These are phyloP conservation scores for Pelosia muscerda DNA, from an alignment of 2,888 invertebrate species.

Conservation along the genomic window DNA sequence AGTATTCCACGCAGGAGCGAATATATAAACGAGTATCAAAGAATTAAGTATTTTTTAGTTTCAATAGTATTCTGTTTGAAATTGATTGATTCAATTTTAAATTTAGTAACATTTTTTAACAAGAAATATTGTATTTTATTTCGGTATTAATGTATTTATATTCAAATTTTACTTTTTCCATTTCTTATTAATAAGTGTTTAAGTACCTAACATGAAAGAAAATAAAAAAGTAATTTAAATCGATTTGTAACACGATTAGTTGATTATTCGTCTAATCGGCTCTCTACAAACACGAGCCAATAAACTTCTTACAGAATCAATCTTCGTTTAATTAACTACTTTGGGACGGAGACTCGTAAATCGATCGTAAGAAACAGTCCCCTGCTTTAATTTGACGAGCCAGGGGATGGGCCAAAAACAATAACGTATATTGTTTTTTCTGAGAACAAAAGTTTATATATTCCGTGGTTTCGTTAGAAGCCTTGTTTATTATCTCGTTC, in stretches of 20 bases:
- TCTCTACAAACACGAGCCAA: slow-evolving; percentile 43
- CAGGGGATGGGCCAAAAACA: slow-evolving; percentile 15
- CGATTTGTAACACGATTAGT: slow-evolving; percentile 28
- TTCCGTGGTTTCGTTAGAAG: slow-evolving; percentile 13
- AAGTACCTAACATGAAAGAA: neutral
- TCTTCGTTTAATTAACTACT: slow-evolving; percentile 57
- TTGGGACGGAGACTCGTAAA: slow-evolving; percentile 46
- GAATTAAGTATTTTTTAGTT: neutral
- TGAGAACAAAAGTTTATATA: slow-evolving; percentile 30
- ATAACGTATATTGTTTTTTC: slow-evolving; percentile 40
- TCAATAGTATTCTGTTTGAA: neutral
- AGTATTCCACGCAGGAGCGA: too few relatives aligned
- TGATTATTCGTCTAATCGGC: slow-evolving; percentile 37
- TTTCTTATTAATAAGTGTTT: neutral
- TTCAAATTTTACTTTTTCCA: neutral
- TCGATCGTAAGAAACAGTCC: slow-evolving; percentile 43
- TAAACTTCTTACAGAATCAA: slow-evolving; percentile 53
- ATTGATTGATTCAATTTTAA: neutral
- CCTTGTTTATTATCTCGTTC: slow-evolving; percentile 16
- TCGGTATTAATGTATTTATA: neutral
- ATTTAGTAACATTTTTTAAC: neutral
- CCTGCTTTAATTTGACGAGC: slow-evolving; percentile 48
- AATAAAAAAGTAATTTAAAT: neutral
- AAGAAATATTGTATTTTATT: too few relatives aligned
- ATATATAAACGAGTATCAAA: too few relatives aligned